Evolutionary conservation across 1,140 invertebrate species (phyloP), one percentile per base, ranked within the genome.

Genomic region (Tetraneura akinire): DNA sequence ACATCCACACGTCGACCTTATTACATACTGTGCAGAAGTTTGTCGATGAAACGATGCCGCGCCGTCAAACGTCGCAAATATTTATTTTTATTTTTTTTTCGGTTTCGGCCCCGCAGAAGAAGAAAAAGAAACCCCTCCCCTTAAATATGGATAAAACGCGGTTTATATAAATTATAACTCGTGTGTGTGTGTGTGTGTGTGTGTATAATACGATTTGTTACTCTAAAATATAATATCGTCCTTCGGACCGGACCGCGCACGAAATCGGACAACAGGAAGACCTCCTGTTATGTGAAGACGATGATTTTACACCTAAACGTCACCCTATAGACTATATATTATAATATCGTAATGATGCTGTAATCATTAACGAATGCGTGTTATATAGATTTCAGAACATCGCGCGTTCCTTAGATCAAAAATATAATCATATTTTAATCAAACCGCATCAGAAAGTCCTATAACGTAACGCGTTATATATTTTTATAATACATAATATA

Each of bases 201-300:
- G n/a, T 37, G 32, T 37, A 37, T 37, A 37, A 3, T 37, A 37
- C 8, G n/a, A 37, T 37, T 37, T 37, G 8, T 37, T 8, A 37
- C 32, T n/a, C n/a, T n/a, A n/a, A n/a, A n/a, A n/a, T n/a, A n/a
- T n/a, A n/a, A n/a, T n/a, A n/a, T n/a, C n/a, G 8, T 37, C 32
- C 3, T 37, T 37, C 32, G 32, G 3, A 37, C 32, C 32, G 8
- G n/a, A n/a, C n/a, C n/a, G 32, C 8, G 32, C 32, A 37, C 26
- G 57, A 26, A 60, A 60, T 60, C 57, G 57, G 13, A 26, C 60
- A 29, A 64, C 60, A 64, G 60, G 60, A 64, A 64, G 60, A 64
- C 60, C 60, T 14, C 60, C 60, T 64, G 60, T 64, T 64, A 64
- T 64, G n/a, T n/a, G 60, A 64, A 16, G 26, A 37, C 60, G 51